A percentile compares a stretch with the other conserved stretches of the same genome.
phyloP scores from a whole-genome alignment of 1,140 invertebrate species.

The Sitobion miscanthi region DNA sequence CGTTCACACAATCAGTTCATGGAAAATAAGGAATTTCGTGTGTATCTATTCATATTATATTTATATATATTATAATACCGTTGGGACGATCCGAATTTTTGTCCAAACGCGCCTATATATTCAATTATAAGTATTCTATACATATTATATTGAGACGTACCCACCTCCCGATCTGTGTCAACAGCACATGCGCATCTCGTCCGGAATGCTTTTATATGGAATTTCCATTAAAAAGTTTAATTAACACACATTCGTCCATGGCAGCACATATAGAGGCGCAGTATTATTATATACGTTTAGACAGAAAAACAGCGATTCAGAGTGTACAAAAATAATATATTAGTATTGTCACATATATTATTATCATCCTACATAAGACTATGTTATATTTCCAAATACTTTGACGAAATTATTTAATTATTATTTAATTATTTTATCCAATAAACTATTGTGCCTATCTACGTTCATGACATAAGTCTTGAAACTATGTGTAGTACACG shows the following conservation, averaged over 20 bases:
- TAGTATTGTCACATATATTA: background rate
- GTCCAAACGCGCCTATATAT: background rate
- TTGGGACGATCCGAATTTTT: background rate
- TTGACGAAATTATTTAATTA: background rate
- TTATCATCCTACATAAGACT: background rate
- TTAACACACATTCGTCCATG: slow-evolving; percentile 6
- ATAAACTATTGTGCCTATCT: background rate
- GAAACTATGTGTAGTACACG: too few species aligned
- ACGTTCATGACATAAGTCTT: too few species aligned
- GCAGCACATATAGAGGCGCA: background rate
- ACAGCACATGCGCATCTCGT: background rate
- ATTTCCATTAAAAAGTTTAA: slow-evolving; percentile 42
- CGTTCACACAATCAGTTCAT: background rate
- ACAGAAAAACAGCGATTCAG: background rate
- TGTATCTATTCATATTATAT: background rate
- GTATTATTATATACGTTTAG: background rate
- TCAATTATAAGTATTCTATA: background rate
- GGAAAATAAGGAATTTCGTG: background rate
- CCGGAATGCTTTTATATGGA: background rate
- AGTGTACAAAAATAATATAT: background rate
- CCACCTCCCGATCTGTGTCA: background rate
- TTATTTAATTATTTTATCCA: background rate
- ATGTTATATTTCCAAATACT: background rate
- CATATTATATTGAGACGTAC: background rate
- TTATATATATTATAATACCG: background rate